Percentiles rank a stretch among this genome's conserved stretches.
Evolutionary conservation across 2,113 vertebrate species (phyloP).

Genomic region (Lepisosteus osseus): DNA sequence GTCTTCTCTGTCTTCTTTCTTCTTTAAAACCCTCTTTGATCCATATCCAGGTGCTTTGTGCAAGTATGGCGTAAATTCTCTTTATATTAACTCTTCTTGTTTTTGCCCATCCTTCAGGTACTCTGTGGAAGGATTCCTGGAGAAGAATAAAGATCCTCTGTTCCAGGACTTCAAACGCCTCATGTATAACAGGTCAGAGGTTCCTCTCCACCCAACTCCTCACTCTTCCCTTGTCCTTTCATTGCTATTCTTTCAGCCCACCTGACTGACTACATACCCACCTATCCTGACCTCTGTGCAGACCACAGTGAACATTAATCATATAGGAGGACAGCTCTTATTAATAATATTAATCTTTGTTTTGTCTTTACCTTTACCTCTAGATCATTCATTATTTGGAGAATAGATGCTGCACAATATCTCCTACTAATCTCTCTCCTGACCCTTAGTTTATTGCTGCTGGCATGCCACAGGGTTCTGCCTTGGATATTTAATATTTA

Average conservation of each 20-base stretch:
- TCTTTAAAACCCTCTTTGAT: background rate
- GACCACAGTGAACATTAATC: too few species aligned
- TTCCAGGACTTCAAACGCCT: conserved; percentile 94
- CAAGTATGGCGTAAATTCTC: background rate
- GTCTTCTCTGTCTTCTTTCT: conserved; percentile 12
- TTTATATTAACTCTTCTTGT: background rate
- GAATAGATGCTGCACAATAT: too few species aligned
- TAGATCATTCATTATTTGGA: too few species aligned
- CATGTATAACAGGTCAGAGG: conserved; percentile 82
- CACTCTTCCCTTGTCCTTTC: background rate
- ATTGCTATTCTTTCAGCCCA: background rate
- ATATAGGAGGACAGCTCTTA: too few species aligned
- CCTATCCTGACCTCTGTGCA: too few species aligned
- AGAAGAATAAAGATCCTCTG: conserved; percentile 91
- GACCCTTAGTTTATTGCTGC: too few species aligned
- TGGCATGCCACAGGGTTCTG: too few species aligned
- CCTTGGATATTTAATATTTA: too few species aligned
- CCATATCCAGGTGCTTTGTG: background rate
- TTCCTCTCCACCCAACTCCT: background rate
- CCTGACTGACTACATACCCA: too few species aligned
- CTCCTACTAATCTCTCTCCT: too few species aligned
- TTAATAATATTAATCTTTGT: too few species aligned
- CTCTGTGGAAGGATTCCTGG: conserved; percentile 85
- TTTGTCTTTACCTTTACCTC: too few species aligned
- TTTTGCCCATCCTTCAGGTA: conserved; percentile 66